These are phyloP conservation scores for Chloropsis cyanopogon DNA, from an alignment of 2,113 vertebrate species.

Conservation along the genomic window DNA sequence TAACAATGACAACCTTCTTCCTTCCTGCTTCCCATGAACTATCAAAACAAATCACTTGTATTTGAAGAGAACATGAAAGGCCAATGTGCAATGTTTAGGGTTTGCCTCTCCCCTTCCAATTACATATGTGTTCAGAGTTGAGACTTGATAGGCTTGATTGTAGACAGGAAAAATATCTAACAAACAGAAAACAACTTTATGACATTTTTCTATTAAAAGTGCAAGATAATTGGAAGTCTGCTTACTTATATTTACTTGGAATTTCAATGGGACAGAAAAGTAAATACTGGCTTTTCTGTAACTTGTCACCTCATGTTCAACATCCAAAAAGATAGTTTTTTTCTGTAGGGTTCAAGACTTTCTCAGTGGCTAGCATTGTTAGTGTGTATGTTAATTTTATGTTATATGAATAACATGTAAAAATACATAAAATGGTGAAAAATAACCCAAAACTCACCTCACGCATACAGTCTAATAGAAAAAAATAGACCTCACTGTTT, in stretches of 20 bases:
- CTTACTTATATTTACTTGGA: neutral
- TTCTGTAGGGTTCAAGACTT: neutral
- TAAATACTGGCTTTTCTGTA: neutral
- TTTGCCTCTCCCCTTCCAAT: neutral
- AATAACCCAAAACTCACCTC: neutral
- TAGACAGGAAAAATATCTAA: neutral
- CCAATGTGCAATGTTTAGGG: neutral
- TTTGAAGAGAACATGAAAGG: neutral
- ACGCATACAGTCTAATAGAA: neutral
- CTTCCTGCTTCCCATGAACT: neutral
- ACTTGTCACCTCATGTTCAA: neutral
- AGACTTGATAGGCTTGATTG: neutral
- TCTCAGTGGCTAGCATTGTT: neutral
- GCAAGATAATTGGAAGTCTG: neutral
- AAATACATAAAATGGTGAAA: neutral
- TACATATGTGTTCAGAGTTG: neutral
- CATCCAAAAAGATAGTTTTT: neutral
- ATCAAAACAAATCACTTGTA: neutral
- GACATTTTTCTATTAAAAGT: neutral
- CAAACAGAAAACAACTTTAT: neutral
- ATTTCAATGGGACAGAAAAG: neutral
- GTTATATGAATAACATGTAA: neutral
- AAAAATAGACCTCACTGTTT: neutral
- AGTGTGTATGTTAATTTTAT: neutral
- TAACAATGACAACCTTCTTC: neutral